Base-by-base conservation (phyloP, 2,888 invertebrate species). In the Agrochola lychnidis region DNA sequence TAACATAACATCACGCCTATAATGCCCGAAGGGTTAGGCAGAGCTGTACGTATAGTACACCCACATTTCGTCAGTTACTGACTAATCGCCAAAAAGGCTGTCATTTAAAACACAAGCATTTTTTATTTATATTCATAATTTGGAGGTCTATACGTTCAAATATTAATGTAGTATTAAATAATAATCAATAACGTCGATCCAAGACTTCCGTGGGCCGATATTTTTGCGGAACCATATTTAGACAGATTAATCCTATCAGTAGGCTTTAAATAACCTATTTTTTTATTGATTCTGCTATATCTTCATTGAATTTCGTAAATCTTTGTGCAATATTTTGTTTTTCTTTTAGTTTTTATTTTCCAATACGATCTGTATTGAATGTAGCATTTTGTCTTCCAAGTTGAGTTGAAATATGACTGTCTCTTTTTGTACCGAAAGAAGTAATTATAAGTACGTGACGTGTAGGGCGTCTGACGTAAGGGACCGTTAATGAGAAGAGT, bases 311-410 rank as follows among this genome's bases (percentile, higher is more conserved):
- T 74, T 76, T 73, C 76, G 73, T 81, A 70, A 87, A 75, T 70
- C 78, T 74, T 83, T 85, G 90, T 91, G 91, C 91, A 91, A 90
- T 90, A 90, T 88, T 79, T 83, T 84, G 73, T 80, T 76, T 83
- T 73, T 75, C 67, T 67, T 84, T 73, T 85, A 75, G 64, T 82
- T 78, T 73, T 82, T 75, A n/a, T n/a, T 76, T 82, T 76, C 83
- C 76, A 76, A 81, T 85, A 87, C 78, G 10, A 63, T 51, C 59
- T 73, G 84, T 87, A 83, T 83, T 85, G 83, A 83, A 78, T 83
- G 85, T 85, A 88, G 84, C 76, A 84, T 90, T 90, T 89, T 85
- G 91, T 91, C 91, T 92, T 92, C 91, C 92, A 91, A 85, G 71
- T 85, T 85, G 70, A 80, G 77, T 86, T 86, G 76, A 69, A 66